Percentiles rank a stretch among this genome's conserved stretches.
Conservation (phyloP, 64 coral and sea anemone genomes). For the Platygyra sinensis region DNA sequence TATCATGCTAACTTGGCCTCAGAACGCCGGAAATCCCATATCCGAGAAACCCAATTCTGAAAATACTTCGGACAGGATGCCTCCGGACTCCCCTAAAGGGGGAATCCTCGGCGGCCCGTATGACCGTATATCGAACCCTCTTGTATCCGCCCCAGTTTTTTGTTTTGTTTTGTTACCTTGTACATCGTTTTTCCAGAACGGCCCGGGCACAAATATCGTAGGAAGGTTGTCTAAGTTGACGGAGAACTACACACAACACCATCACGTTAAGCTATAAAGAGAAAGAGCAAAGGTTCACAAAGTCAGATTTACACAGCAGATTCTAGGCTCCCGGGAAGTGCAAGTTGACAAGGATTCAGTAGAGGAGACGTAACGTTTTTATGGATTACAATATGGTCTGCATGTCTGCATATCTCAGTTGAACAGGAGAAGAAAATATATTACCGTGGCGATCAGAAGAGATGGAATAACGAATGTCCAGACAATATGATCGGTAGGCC, state of each 20-base stretch:
- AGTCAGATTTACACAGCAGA: neutral
- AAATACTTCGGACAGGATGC: too few species aligned
- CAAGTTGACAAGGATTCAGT: too few species aligned
- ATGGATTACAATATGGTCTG: neutral
- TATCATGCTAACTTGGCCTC: too few species aligned
- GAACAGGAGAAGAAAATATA: neutral
- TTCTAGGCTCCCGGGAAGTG: too few species aligned
- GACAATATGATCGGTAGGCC: slow-evolving; percentile 74
- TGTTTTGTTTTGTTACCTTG: slow-evolving; percentile 57
- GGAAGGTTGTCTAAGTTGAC: slow-evolving; percentile 77
- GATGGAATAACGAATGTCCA: slow-evolving; percentile 79
- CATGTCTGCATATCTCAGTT: too few species aligned
- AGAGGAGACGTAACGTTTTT: too few species aligned
- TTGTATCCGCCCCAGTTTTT: too few species aligned
- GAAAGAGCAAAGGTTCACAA: neutral
- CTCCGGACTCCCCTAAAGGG: too few species aligned
- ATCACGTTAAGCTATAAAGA: slow-evolving; percentile 69
- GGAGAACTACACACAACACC: slow-evolving; percentile 63
- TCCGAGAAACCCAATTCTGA: too few species aligned
- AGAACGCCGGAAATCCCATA: too few species aligned
- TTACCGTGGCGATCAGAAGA: slow-evolving; percentile 65
- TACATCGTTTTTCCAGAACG: slow-evolving; percentile 78
- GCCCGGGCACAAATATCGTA: slow-evolving; percentile 86
- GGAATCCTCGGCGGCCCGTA: too few species aligned
- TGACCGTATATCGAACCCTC: too few species aligned